phyloP scores from a whole-genome alignment of 1,140 invertebrate species.

The Penaeus japonicus region DNA sequence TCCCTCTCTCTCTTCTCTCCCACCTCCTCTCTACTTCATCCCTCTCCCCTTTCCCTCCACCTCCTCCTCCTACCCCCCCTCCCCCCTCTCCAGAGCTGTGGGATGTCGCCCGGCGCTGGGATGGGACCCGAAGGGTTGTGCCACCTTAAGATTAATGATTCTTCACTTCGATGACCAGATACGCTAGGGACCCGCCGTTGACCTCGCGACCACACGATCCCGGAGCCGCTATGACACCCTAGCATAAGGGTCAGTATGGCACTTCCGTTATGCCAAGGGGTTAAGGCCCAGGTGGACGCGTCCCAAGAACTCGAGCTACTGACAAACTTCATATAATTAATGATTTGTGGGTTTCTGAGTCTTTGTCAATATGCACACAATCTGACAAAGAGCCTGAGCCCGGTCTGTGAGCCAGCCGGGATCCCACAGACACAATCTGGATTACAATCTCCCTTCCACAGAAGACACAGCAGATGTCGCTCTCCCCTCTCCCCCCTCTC shows the following conservation, averaged over 20 bases:
- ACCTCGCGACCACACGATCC: neutral
- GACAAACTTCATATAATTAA: conserved; percentile 56
- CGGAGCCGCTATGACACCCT: neutral
- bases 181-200: conserved; percentile 30
- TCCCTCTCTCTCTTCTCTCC: neutral
- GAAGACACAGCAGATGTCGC: neutral
- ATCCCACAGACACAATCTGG: neutral
- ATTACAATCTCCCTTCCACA: neutral
- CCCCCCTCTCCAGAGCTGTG: neutral
- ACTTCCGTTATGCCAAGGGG: neutral
- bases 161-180: conserved; percentile 55
- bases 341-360: conserved; percentile 55
- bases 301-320: conserved; percentile 53
- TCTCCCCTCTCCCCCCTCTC: neutral
- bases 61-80: neutral
- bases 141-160: conserved; percentile 55
- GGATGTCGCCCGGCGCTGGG: conserved; percentile 45
- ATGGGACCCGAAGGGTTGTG: conserved; percentile 50
- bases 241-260: neutral
- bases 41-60: neutral
- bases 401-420: neutral
- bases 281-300: conserved; percentile 26
- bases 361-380: conserved; percentile 56
- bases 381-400: neutral
- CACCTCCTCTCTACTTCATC: neutral